Evolutionary conservation across 2,113 vertebrate genomes (phyloP).

Genomic region (Brachyhypopomus occidentalis): DNA sequence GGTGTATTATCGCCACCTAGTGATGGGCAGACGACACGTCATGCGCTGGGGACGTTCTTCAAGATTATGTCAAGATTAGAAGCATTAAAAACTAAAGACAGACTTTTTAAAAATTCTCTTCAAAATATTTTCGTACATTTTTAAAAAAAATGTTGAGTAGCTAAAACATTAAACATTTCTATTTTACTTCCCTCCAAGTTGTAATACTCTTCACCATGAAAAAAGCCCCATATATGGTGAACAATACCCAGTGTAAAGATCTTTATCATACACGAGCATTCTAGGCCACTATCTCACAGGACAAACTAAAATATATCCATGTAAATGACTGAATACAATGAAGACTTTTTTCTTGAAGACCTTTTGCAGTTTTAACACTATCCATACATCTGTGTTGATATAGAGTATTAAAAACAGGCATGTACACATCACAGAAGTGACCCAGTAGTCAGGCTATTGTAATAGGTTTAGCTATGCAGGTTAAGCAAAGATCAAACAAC

Average conservation of each 20-base stretch:
- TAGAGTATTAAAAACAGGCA: neutral
- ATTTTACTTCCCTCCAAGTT: too few species aligned
- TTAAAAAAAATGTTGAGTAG: too few species aligned
- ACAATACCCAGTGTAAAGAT: neutral
- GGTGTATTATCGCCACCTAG: neutral
- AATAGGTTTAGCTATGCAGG: conserved; percentile 46
- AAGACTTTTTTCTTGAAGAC: neutral
- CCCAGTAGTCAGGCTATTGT: conserved; percentile 39
- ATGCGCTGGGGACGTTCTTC: too few species aligned
- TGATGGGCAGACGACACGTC: too few species aligned
- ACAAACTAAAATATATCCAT: neutral
- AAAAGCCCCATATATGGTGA: too few species aligned
- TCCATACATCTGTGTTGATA: conserved; percentile 39
- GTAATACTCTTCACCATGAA: too few species aligned
- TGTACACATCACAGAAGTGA: conserved; percentile 34
- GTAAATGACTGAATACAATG: neutral
- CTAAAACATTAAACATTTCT: too few species aligned
- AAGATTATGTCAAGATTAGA: too few species aligned
- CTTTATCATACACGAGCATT: neutral
- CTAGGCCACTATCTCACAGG: neutral
- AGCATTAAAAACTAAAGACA: too few species aligned
- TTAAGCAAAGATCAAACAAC: conserved; percentile 1
- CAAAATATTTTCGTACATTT: too few species aligned
- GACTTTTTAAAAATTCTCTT: too few species aligned
- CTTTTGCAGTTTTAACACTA: neutral